These are phyloP conservation scores for Argopecten irradians DNA, from an alignment of 1,140 invertebrate genomes.

Conservation along the genomic window DNA sequence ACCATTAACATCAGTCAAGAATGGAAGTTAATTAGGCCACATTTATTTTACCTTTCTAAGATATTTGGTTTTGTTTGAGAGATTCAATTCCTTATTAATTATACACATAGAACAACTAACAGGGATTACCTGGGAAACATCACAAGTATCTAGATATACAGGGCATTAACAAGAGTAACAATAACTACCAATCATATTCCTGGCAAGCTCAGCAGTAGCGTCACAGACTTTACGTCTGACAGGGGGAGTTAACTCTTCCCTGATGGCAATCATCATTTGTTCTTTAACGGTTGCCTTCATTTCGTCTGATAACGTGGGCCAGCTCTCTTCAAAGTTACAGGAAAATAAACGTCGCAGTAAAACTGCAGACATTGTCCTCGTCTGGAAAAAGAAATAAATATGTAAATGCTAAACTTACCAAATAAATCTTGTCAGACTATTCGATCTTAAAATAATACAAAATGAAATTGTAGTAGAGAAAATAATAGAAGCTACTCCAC, in stretches of 20 bases:
- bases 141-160: too few species aligned
- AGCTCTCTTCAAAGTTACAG: slow-evolving; percentile 93
- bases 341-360: slow-evolving; percentile 92
- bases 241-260: slow-evolving; percentile 84
- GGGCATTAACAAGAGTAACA: background rate
- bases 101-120: too few species aligned
- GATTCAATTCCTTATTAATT: too few species aligned
- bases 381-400: slow-evolving; percentile 65
- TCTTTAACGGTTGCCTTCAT: slow-evolving; percentile 89
- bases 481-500: too few species aligned
- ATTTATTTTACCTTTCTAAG: too few species aligned
- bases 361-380: slow-evolving; percentile 91
- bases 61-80: too few species aligned
- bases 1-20: background rate
- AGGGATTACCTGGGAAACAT: too few species aligned
- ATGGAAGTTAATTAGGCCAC: too few species aligned
- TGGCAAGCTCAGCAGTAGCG: slow-evolving; percentile 93
- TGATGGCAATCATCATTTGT: slow-evolving; percentile 88
- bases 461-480: too few species aligned
- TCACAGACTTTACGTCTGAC: slow-evolving; percentile 96
- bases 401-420: slow-evolving; percentile 31
- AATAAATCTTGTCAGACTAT: too few species aligned
- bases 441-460: too few species aligned
- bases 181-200: slow-evolving; percentile 88
- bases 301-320: slow-evolving; percentile 87